A percentile compares a stretch with the other conserved stretches of the same genome.
These are phyloP conservation scores for Megamerina dolium DNA, from an alignment of 2,888 invertebrate species.

Conservation along the genomic window DNA sequence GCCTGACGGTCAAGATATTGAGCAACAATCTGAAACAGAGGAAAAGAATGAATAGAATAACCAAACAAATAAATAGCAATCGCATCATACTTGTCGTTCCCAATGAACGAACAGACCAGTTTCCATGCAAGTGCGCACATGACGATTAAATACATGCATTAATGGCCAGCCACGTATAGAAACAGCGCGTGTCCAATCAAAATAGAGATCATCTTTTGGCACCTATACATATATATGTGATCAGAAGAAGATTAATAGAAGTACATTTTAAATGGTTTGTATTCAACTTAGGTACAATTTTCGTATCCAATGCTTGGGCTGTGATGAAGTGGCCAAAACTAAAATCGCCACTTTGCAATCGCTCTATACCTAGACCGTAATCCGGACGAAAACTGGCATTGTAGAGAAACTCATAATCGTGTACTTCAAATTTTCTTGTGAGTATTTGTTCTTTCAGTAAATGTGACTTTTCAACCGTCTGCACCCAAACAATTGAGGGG, in stretches of 20 bases:
- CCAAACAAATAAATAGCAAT: not conserved
- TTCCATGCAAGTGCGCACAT: slow-evolving; percentile 36
- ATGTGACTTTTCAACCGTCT: slow-evolving; percentile 34
- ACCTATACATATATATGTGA: slow-evolving; percentile 29
- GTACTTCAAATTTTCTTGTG: slow-evolving; percentile 34
- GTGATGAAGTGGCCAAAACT: slow-evolving; percentile 38
- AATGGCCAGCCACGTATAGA: slow-evolving; percentile 43
- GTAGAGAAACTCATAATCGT: slow-evolving; percentile 33
- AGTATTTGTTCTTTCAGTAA: slow-evolving; percentile 37
- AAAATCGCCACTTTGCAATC: slow-evolving; percentile 35
- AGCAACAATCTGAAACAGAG: slow-evolving; percentile 24
- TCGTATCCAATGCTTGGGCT: slow-evolving; percentile 30
- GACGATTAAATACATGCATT: slow-evolving; percentile 37
- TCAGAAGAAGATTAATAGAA: too few species aligned
- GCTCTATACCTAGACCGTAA: slow-evolving; percentile 43
- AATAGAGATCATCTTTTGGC: slow-evolving; percentile 39
- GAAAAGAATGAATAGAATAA: too few species aligned
- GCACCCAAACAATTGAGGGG: slow-evolving; percentile 41
- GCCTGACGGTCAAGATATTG: slow-evolving; percentile 35
- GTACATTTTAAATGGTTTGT: too few species aligned
- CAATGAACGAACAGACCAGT: slow-evolving; percentile 40
- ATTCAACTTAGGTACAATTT: too few species aligned
- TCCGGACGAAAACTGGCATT: slow-evolving; percentile 35
- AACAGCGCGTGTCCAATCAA: slow-evolving; percentile 43
- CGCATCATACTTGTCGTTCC: slow-evolving; percentile 33